phyloP scores from a whole-genome alignment of 2,113 vertebrate species.

The Sigmodon hispidus region DNA sequence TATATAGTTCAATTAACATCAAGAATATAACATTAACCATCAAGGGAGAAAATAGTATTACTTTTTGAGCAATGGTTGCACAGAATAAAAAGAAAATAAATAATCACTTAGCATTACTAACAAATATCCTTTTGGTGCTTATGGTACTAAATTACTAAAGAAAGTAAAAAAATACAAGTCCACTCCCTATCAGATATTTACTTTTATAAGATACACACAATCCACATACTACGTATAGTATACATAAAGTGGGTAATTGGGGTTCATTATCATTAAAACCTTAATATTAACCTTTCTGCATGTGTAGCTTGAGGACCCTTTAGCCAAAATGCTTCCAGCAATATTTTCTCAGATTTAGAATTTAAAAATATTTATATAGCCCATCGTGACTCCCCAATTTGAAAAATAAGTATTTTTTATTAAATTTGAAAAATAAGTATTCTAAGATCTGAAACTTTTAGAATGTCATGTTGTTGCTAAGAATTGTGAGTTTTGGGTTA shows the following conservation, averaged over 20 bases:
- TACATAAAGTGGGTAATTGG: constrained; percentile 22
- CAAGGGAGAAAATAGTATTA: constrained; percentile 34
- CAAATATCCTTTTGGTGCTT: constrained; percentile 11
- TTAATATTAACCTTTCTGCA: constrained; percentile 41
- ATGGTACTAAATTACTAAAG: constrained; percentile 27
- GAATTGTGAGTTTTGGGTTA: background rate
- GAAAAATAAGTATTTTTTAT: too few relatives aligned
- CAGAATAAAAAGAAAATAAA: constrained; percentile 58
- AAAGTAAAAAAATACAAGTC: constrained; percentile 46
- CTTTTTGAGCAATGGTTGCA: background rate
- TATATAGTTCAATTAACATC: constrained; percentile 15
- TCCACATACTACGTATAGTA: background rate
- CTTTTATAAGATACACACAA: constrained; percentile 15
- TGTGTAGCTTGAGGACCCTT: background rate
- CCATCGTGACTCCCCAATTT: background rate
- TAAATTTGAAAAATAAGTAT: background rate
- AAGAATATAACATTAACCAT: constrained; percentile 40
- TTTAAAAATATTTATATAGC: background rate
- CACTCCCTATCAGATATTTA: constrained; percentile 36
- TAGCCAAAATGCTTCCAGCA: background rate
- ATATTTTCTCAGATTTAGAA: background rate
- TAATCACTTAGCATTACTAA: constrained; percentile 45
- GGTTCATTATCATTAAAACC: constrained; percentile 32
- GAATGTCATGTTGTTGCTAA: background rate
- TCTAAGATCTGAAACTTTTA: background rate